phyloP scores from a whole-genome alignment of 2,888 invertebrate species.

The Neria commutata region DNA sequence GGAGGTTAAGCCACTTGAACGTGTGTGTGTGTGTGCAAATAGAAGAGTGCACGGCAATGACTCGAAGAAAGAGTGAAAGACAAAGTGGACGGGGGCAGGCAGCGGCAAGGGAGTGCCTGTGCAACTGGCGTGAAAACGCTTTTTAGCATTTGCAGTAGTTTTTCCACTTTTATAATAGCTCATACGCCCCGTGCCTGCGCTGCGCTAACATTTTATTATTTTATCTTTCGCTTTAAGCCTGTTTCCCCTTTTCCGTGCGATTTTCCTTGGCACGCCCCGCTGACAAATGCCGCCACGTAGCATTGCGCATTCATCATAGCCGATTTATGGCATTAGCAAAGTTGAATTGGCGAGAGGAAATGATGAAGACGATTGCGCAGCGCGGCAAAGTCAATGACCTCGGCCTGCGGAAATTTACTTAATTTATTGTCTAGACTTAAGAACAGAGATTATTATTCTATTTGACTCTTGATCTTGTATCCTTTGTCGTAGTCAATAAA shows the following conservation, averaged over 20 bases:
- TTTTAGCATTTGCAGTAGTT: constrained; percentile 34
- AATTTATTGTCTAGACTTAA: neutral
- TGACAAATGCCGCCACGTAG: constrained; percentile 53
- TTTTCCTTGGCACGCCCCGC: constrained; percentile 35
- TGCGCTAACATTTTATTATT: too few species aligned
- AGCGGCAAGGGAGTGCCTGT: neutral
- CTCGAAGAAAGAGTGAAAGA: constrained; percentile 34
- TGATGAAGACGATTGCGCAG: neutral
- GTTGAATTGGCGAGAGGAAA: neutral
- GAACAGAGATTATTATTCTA: neutral
- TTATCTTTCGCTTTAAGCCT: neutral
- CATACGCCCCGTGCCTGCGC: neutral
- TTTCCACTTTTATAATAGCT: neutral
- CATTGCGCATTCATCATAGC: constrained; percentile 51
- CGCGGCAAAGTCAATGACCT: too few species aligned
- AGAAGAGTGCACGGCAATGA: constrained; percentile 23
- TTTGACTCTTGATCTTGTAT: too few species aligned
- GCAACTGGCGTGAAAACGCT: constrained; percentile 50
- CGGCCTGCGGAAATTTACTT: neutral
- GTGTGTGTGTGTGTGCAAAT: constrained; percentile 1
- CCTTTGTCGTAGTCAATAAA: too few species aligned
- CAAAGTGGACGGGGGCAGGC: neutral
- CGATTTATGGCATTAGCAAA: neutral
- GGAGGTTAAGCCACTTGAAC: too few species aligned
- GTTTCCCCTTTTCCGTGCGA: constrained; percentile 26